Percentiles rank a stretch among this genome's conserved stretches.
These are phyloP conservation scores for Gobiocypris rarus DNA, from an alignment of 2,113 vertebrate genomes.

Conservation along the genomic window DNA sequence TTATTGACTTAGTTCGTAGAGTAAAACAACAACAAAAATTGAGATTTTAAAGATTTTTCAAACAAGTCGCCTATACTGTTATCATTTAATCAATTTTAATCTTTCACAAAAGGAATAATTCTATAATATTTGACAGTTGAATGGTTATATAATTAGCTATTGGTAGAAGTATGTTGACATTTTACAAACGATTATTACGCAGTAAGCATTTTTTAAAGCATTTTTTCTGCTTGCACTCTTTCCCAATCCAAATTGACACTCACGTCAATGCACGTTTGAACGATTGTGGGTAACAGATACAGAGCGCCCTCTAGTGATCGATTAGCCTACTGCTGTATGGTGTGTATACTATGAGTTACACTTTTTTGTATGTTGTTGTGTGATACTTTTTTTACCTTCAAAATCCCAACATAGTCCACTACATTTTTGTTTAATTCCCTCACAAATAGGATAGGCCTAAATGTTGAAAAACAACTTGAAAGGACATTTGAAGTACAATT, in stretches of 20 bases:
- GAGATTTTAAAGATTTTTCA: background rate
- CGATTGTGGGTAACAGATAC: background rate
- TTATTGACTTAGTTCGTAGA: constrained; percentile 1
- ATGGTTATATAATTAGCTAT: background rate
- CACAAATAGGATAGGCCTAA: no score
- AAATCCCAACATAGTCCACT: background rate
- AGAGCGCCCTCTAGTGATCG: constrained; percentile 40
- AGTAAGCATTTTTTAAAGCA: background rate
- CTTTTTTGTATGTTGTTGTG: background rate
- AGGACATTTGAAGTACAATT: background rate
- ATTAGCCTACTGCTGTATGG: no score
- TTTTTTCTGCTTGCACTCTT: background rate
- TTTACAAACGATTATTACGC: background rate
- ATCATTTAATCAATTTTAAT: background rate
- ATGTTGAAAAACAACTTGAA: background rate
- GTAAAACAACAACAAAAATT: background rate
- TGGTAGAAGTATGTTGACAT: background rate
- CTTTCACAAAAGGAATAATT: background rate
- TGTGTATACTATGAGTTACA: no score
- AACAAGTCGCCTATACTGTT: background rate
- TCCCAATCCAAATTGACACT: background rate
- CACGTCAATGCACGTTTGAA: background rate
- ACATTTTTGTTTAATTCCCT: no score
- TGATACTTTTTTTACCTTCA: background rate
- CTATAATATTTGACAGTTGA: background rate